phyloP scores from a whole-genome alignment of 1,140 invertebrate species.

The Batillaria attramentaria region DNA sequence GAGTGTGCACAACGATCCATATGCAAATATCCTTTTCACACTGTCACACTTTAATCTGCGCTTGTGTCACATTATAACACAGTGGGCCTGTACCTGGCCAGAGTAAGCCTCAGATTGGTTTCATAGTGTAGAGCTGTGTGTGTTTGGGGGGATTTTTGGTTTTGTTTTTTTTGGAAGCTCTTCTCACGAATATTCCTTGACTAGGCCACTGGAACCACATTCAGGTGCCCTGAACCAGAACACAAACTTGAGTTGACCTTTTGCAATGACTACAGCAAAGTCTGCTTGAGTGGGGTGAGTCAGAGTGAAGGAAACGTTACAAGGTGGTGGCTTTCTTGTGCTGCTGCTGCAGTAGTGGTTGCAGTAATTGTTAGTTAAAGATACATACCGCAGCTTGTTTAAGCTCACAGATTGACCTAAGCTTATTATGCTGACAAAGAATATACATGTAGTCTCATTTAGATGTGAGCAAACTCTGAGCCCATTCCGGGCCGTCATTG shows the following conservation, averaged over 20 bases:
- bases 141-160: not conserved
- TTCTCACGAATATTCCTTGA: not conserved
- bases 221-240: conserved; percentile 27
- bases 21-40: conserved; percentile 30
- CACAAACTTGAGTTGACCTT: conserved; percentile 11
- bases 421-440: too few relatives aligned
- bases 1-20: not conserved
- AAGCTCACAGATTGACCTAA: too few relatives aligned
- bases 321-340: too few relatives aligned
- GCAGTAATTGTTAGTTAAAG: too few relatives aligned
- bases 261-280: conserved; percentile 31
- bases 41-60: too few relatives aligned
- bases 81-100: too few relatives aligned
- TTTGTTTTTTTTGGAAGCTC: not conserved
- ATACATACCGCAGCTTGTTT: too few relatives aligned
- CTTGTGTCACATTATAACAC: too few relatives aligned
- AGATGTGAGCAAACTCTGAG: too few relatives aligned
- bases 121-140: not conserved
- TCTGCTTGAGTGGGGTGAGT: conserved; percentile 30
- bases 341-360: too few relatives aligned
- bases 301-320: conserved; percentile 21
- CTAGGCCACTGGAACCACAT: not conserved
- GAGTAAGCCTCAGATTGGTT: not conserved
- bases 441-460: too few relatives aligned
- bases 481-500: too few relatives aligned